Base-by-base conservation (phyloP, 2,113 vertebrate species). In the Micronycteris hirsuta region DNA sequence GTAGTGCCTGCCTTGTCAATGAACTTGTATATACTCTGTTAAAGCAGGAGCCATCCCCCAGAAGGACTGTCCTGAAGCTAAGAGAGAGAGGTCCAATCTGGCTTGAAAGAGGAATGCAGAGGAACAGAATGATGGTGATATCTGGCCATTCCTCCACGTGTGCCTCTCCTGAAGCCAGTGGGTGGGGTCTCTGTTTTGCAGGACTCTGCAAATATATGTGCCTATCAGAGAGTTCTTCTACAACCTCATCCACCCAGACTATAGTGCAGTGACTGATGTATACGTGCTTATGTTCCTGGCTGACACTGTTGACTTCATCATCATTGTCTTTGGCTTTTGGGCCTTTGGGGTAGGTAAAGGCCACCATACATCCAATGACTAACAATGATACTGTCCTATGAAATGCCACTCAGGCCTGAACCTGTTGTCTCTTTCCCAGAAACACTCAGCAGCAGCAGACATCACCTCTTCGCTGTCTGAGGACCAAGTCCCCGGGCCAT, bases 261-360 rank as follows among this genome's bases (percentile, higher is more conserved):
- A 99, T 98, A 99, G 99, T 9, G 99, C 99, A 0, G 99, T 99
- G 97, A 99, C 99, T 0, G 99, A 99, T 7, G 99, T 99, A 76
- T 99, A 99, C 0, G 99, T 99, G 95, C 98, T 99, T 94, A 99
- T 99, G 99, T 99, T 99, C 98, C 98, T 99, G 45, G 99, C 99
- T 2, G 99, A 99, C 97, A 99, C 99, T 0, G 99, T 99, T 9
- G 99, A 99, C 98, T 99, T 99, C 97, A 99, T 99, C 98, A 99
- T 99, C 98, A 99, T 99, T 8, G 99, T 99, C 91, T 99, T 99
- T 94, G 99, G 99, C 95, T 99, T 99, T 98, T 99, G 99, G 99
- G 99, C 99, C 47, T 99, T 99, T 96, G 99, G 99, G 98, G 99
- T 99, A 99, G 4, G 99, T 33, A 7, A 11, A 81, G 24, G 31